Percentiles rank a stretch among this genome's conserved stretches.
Conservation (phyloP, 1,140 invertebrate species). For the Scaptomyza graminum region DNA sequence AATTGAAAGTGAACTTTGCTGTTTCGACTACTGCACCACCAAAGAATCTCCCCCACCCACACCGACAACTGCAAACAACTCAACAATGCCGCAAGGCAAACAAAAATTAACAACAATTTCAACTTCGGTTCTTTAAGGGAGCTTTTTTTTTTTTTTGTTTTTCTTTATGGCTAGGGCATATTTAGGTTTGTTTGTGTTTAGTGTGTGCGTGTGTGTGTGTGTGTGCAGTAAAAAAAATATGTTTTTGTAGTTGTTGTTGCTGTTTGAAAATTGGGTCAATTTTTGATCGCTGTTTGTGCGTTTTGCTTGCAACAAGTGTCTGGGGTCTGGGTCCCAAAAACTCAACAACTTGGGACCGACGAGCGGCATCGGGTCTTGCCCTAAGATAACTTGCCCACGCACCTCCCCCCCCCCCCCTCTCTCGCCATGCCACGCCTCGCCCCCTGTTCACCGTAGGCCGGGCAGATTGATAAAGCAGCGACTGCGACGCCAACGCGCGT, state of each 20-base stretch:
- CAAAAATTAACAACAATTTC: conserved; percentile 77
- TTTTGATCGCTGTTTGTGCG: conserved; percentile 58
- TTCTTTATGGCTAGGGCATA: conserved; percentile 70
- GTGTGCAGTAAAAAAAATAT: conserved; percentile 56
- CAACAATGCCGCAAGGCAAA: conserved; percentile 74
- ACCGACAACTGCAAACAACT: conserved; percentile 63
- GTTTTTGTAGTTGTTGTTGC: conserved; percentile 16
- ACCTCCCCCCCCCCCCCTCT: background rate
- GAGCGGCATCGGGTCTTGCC: conserved; percentile 71
- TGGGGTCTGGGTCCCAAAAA: conserved; percentile 18
- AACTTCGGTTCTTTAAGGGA: conserved; percentile 61
- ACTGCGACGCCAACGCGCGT: conserved; percentile 70
- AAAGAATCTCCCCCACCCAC: background rate
- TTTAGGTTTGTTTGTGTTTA: conserved; percentile 68
- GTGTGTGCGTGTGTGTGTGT: conserved; percentile 26
- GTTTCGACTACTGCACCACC: conserved; percentile 53
- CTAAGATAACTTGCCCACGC: conserved; percentile 71
- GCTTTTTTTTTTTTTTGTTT: conserved; percentile 17
- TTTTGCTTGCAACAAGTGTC: conserved; percentile 78
- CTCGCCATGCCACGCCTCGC: too few species aligned
- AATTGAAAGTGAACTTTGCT: conserved; percentile 78
- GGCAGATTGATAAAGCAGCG: conserved; percentile 71
- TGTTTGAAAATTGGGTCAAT: conserved; percentile 71
- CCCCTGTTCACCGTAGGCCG: too few species aligned
- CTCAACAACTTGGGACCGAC: conserved; percentile 14